These are phyloP conservation scores for Polyommatus icarus DNA, from an alignment of 2,888 invertebrate genomes.

Conservation along the genomic window DNA sequence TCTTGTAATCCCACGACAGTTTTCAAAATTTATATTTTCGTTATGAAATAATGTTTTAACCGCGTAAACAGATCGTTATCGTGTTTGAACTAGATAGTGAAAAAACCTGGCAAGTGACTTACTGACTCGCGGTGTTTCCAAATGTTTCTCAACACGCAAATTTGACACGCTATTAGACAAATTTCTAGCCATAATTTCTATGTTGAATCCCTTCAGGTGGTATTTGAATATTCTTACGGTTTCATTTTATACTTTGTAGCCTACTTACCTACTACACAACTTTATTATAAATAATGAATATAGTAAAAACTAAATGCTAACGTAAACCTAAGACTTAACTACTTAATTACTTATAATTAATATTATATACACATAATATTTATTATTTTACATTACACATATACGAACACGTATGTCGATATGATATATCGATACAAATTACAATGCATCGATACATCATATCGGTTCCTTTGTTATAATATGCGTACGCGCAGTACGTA, in stretches of 20 bases:
- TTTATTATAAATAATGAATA: too few species aligned
- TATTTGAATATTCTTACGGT: constrained; percentile 23
- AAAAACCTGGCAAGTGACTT: constrained; percentile 57
- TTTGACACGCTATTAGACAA: constrained; percentile 57
- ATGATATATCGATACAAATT: too few species aligned
- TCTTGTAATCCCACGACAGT: background rate
- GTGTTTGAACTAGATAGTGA: constrained; percentile 61
- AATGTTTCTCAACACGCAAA: constrained; percentile 69
- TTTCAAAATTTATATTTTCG: background rate
- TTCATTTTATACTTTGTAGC: background rate
- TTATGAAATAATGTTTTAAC: constrained; percentile 35
- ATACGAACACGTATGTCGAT: too few species aligned
- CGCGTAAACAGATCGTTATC: constrained; percentile 54
- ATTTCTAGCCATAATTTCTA: constrained; percentile 50
- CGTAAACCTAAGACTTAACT: too few species aligned
- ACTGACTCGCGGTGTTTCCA: constrained; percentile 62
- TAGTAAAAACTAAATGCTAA: too few species aligned
- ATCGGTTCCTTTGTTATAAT: too few species aligned
- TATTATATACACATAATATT: too few species aligned
- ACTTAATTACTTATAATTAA: too few species aligned
- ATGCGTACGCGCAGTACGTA: too few species aligned
- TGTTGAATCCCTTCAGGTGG: constrained; percentile 37
- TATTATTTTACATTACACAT: too few species aligned
- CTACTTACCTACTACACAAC: too few species aligned
- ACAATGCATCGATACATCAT: too few species aligned